These are phyloP conservation scores for Geodia barretti DNA, from an alignment of 37 sponge, comb jelly and placozoan genomes.

Conservation along the genomic window DNA sequence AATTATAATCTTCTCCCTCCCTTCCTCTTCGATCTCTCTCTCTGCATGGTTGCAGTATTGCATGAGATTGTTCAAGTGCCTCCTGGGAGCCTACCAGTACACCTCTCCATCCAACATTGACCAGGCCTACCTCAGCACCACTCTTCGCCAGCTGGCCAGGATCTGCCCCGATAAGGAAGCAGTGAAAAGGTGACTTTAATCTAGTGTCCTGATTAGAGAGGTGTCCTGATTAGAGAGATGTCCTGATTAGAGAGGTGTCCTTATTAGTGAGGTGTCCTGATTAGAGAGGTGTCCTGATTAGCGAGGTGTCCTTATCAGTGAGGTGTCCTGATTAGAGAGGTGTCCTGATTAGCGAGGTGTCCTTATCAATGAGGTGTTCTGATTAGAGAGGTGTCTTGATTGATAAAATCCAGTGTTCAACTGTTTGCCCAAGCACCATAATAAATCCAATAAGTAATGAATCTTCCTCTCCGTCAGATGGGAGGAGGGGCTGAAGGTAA, in stretches of 20 bases:
- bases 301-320: too few relatives aligned
- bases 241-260: neutral
- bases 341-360: too few relatives aligned
- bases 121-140: neutral
- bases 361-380: too few relatives aligned
- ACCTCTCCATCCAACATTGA: neutral
- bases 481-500: conserved; percentile 17
- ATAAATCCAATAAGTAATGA: too few relatives aligned
- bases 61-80: neutral
- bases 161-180: conserved; percentile 42
- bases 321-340: too few relatives aligned
- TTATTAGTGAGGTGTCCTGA: neutral
- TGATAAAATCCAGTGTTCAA: too few relatives aligned
- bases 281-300: too few relatives aligned
- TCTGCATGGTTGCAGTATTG: conserved; percentile 13
- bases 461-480: too few relatives aligned
- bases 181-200: neutral
- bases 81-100: neutral
- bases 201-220: neutral
- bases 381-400: too few relatives aligned
- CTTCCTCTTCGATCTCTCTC: neutral
- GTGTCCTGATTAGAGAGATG: neutral
- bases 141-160: neutral
- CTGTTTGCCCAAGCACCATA: too few relatives aligned
- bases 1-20: neutral